These are phyloP conservation scores for Vicugna pacos DNA, from an alignment of 2,113 vertebrate species.

Conservation along the genomic window DNA sequence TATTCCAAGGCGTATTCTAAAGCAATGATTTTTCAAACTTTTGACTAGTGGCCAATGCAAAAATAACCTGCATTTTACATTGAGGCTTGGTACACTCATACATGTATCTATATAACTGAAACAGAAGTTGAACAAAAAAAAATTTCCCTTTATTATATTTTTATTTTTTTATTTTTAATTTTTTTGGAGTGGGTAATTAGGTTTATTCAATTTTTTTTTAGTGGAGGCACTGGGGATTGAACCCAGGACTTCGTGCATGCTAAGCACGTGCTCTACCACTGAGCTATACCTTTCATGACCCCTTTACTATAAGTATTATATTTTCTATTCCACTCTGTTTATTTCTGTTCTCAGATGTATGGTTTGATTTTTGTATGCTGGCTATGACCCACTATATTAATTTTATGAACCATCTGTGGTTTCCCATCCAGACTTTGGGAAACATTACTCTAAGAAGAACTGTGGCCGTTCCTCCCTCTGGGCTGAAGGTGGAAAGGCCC, in stretches of 20 bases:
- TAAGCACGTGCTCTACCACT: no score
- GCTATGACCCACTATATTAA: background rate
- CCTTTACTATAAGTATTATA: background rate
- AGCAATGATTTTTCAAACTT: background rate
- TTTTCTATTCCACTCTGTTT: conserved; percentile 12
- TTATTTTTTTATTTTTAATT: no score
- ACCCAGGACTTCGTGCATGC: no score
- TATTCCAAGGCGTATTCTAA: background rate
- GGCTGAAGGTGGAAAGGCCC: background rate
- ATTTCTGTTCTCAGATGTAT: background rate
- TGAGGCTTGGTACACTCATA: background rate
- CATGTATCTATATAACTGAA: background rate
- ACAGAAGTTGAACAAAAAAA: background rate
- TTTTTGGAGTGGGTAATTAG: no score
- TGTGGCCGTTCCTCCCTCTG: background rate
- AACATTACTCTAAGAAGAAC: background rate
- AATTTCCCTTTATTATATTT: background rate
- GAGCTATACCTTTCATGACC: no score
- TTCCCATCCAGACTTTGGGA: background rate
- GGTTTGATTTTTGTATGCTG: conserved; percentile 10
- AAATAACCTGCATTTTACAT: background rate
- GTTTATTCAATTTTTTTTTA: no score
- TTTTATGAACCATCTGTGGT: conserved; percentile 25
- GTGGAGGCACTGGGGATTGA: no score
- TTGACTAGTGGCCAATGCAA: background rate